These are phyloP conservation scores for Cerastoderma edule DNA, from an alignment of 2,888 invertebrate species.

Conservation along the genomic window DNA sequence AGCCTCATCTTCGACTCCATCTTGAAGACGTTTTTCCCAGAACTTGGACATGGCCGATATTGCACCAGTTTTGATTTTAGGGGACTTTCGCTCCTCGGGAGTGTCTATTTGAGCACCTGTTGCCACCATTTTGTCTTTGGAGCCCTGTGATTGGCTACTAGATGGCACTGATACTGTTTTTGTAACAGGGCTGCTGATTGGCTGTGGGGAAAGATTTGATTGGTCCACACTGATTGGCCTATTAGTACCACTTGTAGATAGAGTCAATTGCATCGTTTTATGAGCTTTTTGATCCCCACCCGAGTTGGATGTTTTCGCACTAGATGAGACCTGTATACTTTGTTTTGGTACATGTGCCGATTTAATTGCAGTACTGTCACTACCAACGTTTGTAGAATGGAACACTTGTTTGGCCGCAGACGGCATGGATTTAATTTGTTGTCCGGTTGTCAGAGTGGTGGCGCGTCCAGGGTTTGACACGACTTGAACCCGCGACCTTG, in stretches of 20 bases:
- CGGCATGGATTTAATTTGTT: constrained; percentile 49
- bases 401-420: constrained; percentile 54
- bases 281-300: constrained; percentile 29
- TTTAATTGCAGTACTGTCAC: constrained; percentile 6
- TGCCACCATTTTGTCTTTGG: constrained; percentile 18
- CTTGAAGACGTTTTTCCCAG: constrained; percentile 74
- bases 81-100: constrained; percentile 55
- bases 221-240: constrained; percentile 48
- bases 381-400: constrained; percentile 29
- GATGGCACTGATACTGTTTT: constrained; percentile 31
- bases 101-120: constrained; percentile 45
- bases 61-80: constrained; percentile 71
- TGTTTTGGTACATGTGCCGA: constrained; percentile 38
- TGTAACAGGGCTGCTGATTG: constrained; percentile 51
- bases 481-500: constrained; percentile 42
- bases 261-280: constrained; percentile 40
- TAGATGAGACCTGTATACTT: constrained; percentile 49
- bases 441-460: constrained; percentile 55
- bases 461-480: constrained; percentile 47
- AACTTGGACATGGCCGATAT: constrained; percentile 76
- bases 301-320: constrained; percentile 20
- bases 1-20: constrained; percentile 64
- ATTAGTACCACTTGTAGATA: constrained; percentile 45
- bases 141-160: constrained; percentile 41
- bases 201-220: constrained; percentile 35